Percentiles rank a stretch among this genome's conserved stretches.
phyloP scores from a whole-genome alignment of 1,140 invertebrate species.

The Zaprionus inermis region DNA sequence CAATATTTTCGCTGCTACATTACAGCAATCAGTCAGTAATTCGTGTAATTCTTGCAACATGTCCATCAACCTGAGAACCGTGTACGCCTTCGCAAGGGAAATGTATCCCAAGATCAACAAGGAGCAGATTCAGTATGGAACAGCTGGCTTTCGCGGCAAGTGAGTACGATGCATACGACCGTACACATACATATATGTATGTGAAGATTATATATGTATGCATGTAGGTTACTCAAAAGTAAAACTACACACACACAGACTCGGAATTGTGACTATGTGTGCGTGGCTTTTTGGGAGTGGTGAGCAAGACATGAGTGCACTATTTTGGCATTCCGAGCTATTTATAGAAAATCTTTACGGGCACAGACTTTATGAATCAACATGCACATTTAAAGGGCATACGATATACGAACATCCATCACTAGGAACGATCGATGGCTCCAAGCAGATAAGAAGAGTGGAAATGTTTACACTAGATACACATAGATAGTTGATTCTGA shows the following conservation, averaged over 20 bases:
- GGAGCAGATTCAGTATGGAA: constrained; percentile 88
- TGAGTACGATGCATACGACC: constrained; percentile 83
- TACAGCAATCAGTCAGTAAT: constrained; percentile 19
- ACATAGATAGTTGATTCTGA: not conserved
- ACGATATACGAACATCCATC: not conserved
- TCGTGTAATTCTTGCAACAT: constrained; percentile 46
- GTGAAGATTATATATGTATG: not conserved
- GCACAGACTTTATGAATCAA: constrained; percentile 69
- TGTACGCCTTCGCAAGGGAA: constrained; percentile 90
- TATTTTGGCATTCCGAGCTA: constrained; percentile 51
- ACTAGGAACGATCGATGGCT: constrained; percentile 11
- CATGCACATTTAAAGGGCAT: constrained; percentile 42
- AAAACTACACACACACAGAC: constrained; percentile 37
- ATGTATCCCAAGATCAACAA: constrained; percentile 89
- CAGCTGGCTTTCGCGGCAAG: constrained; percentile 89
- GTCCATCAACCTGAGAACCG: constrained; percentile 81
- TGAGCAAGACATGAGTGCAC: constrained; percentile 56
- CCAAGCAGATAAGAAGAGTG: not conserved
- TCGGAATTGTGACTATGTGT: constrained; percentile 21
- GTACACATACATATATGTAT: too few species aligned
- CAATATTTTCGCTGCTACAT: constrained; percentile 39
- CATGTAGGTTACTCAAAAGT: not conserved
- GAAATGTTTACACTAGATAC: constrained; percentile 9
- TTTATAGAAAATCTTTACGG: constrained; percentile 64
- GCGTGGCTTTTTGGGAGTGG: constrained; percentile 43